Evolutionary conservation across 2,113 vertebrate species (phyloP).

Genomic region (Romanogobio albipinnatus): DNA sequence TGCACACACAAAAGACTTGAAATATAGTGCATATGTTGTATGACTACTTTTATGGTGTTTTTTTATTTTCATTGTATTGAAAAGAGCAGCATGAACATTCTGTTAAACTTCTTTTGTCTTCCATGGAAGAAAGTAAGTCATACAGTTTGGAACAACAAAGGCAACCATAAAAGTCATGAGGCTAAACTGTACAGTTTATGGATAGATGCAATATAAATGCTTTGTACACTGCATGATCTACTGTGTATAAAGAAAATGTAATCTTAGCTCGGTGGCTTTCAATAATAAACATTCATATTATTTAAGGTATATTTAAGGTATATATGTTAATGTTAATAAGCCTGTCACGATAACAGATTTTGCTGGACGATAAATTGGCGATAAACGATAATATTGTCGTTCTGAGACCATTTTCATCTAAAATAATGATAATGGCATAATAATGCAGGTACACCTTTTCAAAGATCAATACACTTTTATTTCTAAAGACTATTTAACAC

Average conservation of each 20-base stretch:
- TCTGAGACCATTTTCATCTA: no score
- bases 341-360: no score
- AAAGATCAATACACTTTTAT: no score
- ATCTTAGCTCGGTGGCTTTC: neutral
- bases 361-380: no score
- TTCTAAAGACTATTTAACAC: no score
- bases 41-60: neutral
- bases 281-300: neutral
- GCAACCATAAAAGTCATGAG: neutral
- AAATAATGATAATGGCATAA: no score
- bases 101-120: neutral
- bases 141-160: neutral
- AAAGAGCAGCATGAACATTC: neutral
- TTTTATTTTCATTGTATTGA: neutral
- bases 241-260: neutral
- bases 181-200: neutral
- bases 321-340: no score
- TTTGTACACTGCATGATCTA: neutral
- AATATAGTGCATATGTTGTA: neutral
- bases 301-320: no score
- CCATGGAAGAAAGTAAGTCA: neutral
- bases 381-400: no score
- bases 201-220: neutral
- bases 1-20: no score
- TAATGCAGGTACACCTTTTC: no score